Base-by-base conservation (phyloP, 2,113 vertebrate species). In the Penelope pileata region DNA sequence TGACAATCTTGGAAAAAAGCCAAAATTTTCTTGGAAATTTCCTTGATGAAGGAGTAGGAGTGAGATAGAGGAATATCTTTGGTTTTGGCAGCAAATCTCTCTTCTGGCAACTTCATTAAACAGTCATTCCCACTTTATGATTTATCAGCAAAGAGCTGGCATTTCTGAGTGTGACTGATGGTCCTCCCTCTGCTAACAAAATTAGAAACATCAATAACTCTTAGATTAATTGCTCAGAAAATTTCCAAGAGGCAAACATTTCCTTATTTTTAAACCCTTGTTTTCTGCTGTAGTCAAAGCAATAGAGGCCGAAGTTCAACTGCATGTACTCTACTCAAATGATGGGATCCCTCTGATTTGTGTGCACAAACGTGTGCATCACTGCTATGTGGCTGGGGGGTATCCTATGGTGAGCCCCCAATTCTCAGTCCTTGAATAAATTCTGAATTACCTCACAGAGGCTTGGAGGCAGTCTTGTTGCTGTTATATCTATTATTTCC, bases 201-300 rank as follows among this genome's bases (percentile, higher is more conserved):
- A 80, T 89, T 92, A 90, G 91, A 95, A 87, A 93, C 94, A 88
- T 90, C 91, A 91, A 93, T 94, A 96, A 88, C 93, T 90, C 82
- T 86, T 88, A 70, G 90, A 96, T 93, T 81, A 96, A 94, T 91
- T 88, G 68, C 88, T 94, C 72, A 93, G 83, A 90, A 91, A 91
- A 91, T 74, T 83, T 92, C 91, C 79, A 88, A 94, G 72, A 88
- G 82, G 38, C 91, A 94, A 96, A 95, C 72, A 83, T 81, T 86
- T 91, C 79, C 60, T 90, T 96, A 96, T 95, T 96, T 95, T 96
- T 96, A 97, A 94, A 83, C 51, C n/a, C 87, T 88, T 95, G 88
- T 96, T 95, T 96, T 87, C 75, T 68, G 51, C 84, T 67, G 94
- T 95, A 88, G 90, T 93, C 94, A 94, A 95, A 96, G 87, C 91